phyloP scores from a whole-genome alignment of 2,797 vertebrate genomes.

The Heteromormyrus szaboi region DNA sequence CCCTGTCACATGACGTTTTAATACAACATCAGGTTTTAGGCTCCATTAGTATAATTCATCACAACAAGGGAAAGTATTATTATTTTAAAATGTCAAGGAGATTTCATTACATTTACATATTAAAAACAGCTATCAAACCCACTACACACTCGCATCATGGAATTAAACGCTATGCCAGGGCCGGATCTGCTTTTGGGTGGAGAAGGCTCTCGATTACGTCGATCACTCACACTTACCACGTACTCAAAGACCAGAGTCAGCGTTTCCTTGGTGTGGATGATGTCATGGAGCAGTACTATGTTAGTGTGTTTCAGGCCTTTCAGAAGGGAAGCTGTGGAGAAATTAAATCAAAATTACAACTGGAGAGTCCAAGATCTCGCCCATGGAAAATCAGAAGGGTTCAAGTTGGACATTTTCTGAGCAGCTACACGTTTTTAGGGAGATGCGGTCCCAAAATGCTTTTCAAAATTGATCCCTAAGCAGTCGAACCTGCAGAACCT shows the following conservation, averaged over 20 bases:
- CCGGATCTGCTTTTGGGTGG: neutral
- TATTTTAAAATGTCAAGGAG: neutral
- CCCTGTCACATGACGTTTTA: neutral
- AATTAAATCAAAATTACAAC: neutral
- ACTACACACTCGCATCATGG: neutral
- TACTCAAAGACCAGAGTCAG: conserved; percentile 77
- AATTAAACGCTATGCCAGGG: neutral
- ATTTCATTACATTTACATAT: neutral
- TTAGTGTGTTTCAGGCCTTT: conserved; percentile 84
- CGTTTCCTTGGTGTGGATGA: conserved; percentile 80
- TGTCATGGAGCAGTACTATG: conserved; percentile 79
- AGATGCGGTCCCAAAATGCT: neutral
- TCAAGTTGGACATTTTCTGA: neutral
- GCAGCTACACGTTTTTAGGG: neutral
- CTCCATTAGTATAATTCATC: neutral
- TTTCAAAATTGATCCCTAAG: neutral
- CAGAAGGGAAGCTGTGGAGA: conserved; percentile 80
- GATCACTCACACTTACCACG: conserved; percentile 64
- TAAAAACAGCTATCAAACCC: neutral
- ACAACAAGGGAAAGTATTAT: neutral
- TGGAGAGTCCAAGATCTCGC: neutral
- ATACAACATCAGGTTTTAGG: neutral
- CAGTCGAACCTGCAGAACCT: neutral
- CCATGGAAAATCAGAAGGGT: neutral
- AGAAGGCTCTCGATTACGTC: neutral